A percentile compares a stretch with the other conserved stretches of the same genome.
Evolutionary conservation across 1,140 invertebrate species (phyloP).

Genomic region (Drosophila nannoptera): DNA sequence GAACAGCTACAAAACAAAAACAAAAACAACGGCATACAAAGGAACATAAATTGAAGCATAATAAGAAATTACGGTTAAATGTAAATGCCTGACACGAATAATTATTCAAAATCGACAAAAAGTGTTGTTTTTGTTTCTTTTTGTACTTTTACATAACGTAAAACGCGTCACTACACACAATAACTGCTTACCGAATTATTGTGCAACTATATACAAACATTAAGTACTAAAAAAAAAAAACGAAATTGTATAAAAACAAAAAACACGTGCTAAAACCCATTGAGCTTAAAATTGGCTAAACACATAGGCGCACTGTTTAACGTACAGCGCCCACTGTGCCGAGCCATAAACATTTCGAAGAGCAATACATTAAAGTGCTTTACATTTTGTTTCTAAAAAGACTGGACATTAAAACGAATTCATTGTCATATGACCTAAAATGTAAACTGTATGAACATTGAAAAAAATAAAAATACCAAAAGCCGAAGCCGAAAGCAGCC

Average conservation of each 20-base stretch:
- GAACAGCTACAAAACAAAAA: conserved; percentile 22
- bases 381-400: conserved; percentile 40
- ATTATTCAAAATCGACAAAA: conserved; percentile 23
- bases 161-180: conserved; percentile 21
- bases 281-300: conserved; percentile 31
- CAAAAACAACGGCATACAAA: conserved; percentile 24
- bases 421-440: conserved; percentile 26
- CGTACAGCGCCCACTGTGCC: background rate
- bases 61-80: conserved; percentile 20
- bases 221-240: conserved; percentile 1
- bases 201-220: conserved; percentile 31
- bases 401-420: conserved; percentile 22
- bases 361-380: conserved; percentile 37
- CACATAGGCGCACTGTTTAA: background rate
- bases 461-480: conserved; percentile 6
- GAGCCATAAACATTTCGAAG: conserved; percentile 30
- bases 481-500: background rate
- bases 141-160: conserved; percentile 41
- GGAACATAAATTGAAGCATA: conserved; percentile 19
- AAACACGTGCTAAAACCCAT: conserved; percentile 1
- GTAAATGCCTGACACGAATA: conserved; percentile 13
- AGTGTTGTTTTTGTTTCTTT: background rate
- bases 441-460: conserved; percentile 39
- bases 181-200: conserved; percentile 31
- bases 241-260: conserved; percentile 2